Base-by-base conservation (phyloP, 1,140 invertebrate species). In the Hetaerina americana region DNA sequence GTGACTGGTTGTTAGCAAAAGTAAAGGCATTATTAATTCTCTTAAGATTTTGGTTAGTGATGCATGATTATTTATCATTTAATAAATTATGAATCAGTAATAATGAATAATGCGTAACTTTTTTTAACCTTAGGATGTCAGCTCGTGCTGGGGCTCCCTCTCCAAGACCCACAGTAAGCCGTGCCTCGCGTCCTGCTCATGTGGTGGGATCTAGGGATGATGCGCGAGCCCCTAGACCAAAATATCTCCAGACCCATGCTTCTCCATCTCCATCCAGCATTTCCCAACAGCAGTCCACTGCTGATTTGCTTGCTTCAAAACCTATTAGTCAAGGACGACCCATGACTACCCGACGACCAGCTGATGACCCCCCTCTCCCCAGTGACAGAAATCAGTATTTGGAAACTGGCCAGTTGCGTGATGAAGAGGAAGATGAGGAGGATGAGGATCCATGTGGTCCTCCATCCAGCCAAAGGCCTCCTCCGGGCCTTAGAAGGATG, bases 391-490 rank as follows among this genome's bases (percentile, higher is more conserved):
- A 89, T 76, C 87, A 90, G 77, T 90, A 90, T 79, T 78, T 90
- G 71, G 88, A 90, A 80, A 90, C 88, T 6, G 88, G 87, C 10
- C 88, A 89, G 75, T 78, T 90, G 22, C 87, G 87, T 1, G 85
- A 86, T 75, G 82, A 81, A 3, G 83, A 77, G 18, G 82, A 83
- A 67, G 71, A 57, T 66, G 66, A 66, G 31, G 73, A 72, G 27
- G 73, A 73, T 72, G 70, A 26, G 72, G 27, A 70, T 69, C 27
- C 66, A 49, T n/a, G 66, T 69, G 66, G 69, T 67, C 70, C 66
- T 69, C 2, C 67, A 73, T 28, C 70, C 40, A 66, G 68, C 67
- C 49, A 71, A 66, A 66, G 49, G 27, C 75, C 79, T 27, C 78
- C 81, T 27, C 79, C 79, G 1, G 78, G 77, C 28, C 76, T 80